phyloP scores from a whole-genome alignment of 2,113 vertebrate genomes.

The Nycticryphes semicollaris region DNA sequence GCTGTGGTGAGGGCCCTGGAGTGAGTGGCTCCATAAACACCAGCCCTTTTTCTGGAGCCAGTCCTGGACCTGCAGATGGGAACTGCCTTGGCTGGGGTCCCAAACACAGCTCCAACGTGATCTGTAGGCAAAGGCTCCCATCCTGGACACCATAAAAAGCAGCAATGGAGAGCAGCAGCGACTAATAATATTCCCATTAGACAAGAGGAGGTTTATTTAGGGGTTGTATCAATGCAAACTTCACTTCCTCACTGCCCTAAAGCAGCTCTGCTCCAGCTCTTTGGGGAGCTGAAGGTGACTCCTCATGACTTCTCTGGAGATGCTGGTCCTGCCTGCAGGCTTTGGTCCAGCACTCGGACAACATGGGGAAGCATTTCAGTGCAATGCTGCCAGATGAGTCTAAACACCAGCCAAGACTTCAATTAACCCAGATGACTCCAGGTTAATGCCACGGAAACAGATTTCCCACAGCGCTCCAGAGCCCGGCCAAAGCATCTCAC shows the following conservation, averaged over 20 bases:
- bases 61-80: background rate
- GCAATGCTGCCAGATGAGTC: background rate
- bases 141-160: fast-evolving
- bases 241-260: background rate
- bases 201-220: background rate
- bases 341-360: background rate
- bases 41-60: background rate
- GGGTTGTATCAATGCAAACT: background rate
- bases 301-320: background rate
- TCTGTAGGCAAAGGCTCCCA: background rate
- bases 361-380: background rate
- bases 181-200: background rate
- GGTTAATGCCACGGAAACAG: background rate
- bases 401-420: background rate
- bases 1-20: background rate
- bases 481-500: background rate
- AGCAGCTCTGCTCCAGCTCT: background rate
- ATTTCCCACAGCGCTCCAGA: fast-evolving
- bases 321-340: fast-evolving
- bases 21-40: fast-evolving
- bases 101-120: fast-evolving
- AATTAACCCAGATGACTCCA: background rate
- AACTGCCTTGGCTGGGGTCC: background rate
- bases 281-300: background rate
- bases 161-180: background rate